Evolutionary conservation across 2,797 vertebrate species (phyloP).

Genomic region (Peromyscus nudipes): DNA sequence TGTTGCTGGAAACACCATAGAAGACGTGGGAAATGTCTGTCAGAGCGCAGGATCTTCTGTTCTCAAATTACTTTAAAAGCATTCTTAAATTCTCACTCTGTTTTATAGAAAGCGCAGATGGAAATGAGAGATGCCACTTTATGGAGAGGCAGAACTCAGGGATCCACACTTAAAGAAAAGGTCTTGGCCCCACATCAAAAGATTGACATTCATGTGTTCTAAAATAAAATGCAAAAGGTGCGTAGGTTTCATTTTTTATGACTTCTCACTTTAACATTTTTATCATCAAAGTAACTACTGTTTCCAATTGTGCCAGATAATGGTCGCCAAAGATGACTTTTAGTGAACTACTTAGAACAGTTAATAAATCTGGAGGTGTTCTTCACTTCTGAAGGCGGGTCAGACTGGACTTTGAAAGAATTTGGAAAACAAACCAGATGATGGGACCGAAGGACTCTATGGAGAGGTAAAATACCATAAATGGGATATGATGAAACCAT

Average conservation of each 20-base stretch:
- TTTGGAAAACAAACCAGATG: not conserved
- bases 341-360: slow-evolving; percentile 17
- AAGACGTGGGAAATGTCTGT: slow-evolving; percentile 32
- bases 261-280: slow-evolving; percentile 60
- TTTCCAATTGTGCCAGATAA: slow-evolving; percentile 7
- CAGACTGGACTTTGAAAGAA: slow-evolving; percentile 26
- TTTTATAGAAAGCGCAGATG: slow-evolving; percentile 62
- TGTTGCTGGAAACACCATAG: not conserved
- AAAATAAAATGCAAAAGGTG: slow-evolving; percentile 59
- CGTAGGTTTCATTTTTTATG: slow-evolving; percentile 52
- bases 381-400: slow-evolving; percentile 7
- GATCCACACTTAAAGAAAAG: slow-evolving; percentile 11
- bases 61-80: slow-evolving; percentile 52
- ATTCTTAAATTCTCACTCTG: slow-evolving; percentile 48
- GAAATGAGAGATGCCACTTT: slow-evolving; percentile 57
- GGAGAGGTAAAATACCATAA: not conserved
- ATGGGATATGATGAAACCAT: not conserved
- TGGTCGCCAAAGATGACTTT: slow-evolving; percentile 38
- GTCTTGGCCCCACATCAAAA: slow-evolving; percentile 37
- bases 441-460: not conserved
- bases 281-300: slow-evolving; percentile 18
- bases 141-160: not conserved
- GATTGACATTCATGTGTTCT: slow-evolving; percentile 33
- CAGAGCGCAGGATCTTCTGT: slow-evolving; percentile 20
- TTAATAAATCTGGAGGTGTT: slow-evolving; percentile 6